phyloP scores from a whole-genome alignment of 2,797 vertebrate genomes.

The Mus caroli region DNA sequence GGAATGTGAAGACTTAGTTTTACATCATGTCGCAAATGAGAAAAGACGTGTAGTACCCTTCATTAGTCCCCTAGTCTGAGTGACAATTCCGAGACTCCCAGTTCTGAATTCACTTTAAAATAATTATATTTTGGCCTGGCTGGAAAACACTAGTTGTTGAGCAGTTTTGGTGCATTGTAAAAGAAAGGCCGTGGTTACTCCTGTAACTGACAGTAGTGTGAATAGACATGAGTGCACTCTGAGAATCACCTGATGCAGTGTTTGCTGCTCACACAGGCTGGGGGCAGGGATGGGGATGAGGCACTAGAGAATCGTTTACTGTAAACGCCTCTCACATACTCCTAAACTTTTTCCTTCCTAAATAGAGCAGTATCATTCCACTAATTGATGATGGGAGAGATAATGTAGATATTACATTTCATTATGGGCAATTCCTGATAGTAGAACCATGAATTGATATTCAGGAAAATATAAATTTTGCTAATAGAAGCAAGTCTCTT shows the following conservation, averaged over 20 bases:
- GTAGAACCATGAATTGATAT: neutral
- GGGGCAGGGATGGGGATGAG: neutral
- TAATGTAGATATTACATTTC: neutral
- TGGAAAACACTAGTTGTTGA: slow-evolving; percentile 55
- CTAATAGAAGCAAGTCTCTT: slow-evolving; percentile 47
- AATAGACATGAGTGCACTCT: neutral
- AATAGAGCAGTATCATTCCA: slow-evolving; percentile 1
- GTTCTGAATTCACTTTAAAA: slow-evolving; percentile 35
- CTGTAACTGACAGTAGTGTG: slow-evolving; percentile 6
- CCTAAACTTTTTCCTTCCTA: slow-evolving; percentile 44
- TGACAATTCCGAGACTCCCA: slow-evolving; percentile 21
- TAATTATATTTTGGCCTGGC: slow-evolving; percentile 39
- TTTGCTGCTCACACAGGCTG: neutral
- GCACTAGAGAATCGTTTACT: slow-evolving; percentile 36
- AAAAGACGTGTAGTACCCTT: neutral
- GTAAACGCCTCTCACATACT: neutral
- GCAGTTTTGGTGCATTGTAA: slow-evolving; percentile 52
- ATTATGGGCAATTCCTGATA: slow-evolving; percentile 16
- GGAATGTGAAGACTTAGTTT: slow-evolving; percentile 49
- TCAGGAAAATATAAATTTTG: slow-evolving; percentile 30
- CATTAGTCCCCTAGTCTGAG: neutral
- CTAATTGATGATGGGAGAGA: slow-evolving; percentile 9
- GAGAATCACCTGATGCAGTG: slow-evolving; percentile 15
- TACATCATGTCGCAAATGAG: neutral
- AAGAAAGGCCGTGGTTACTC: slow-evolving; percentile 52